phyloP scores from a whole-genome alignment of 2,888 invertebrate species.

The Sphinx pinastri region DNA sequence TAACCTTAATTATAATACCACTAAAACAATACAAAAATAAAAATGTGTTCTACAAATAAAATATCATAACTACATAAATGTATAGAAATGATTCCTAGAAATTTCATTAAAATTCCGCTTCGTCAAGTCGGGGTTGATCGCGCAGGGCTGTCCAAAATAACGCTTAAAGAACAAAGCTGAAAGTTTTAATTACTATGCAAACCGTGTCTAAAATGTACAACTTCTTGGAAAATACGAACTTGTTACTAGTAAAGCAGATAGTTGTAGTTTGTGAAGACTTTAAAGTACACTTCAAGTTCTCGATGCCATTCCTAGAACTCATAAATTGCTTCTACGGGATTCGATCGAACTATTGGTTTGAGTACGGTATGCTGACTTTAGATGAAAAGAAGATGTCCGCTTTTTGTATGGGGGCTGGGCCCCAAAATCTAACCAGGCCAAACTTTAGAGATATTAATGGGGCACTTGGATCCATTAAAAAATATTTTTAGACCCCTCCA shows the following conservation, averaged over 20 bases:
- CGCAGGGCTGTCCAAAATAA: slow-evolving; percentile 57
- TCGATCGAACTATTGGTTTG: not conserved
- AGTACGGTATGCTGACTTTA: not conserved
- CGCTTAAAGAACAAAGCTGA: slow-evolving; percentile 10
- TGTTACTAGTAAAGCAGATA: slow-evolving; percentile 11
- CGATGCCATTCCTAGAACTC: not conserved
- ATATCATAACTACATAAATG: slow-evolving; percentile 39
- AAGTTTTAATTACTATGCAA: slow-evolving; percentile 15
- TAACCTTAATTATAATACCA: too few species aligned
- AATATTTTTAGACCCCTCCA: too few species aligned
- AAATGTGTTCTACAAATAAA: slow-evolving; percentile 8
- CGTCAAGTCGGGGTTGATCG: slow-evolving; percentile 64
- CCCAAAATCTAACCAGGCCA: too few species aligned
- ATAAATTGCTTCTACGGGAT: not conserved
- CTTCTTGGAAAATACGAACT: slow-evolving; percentile 14
- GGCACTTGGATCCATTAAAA: too few species aligned
- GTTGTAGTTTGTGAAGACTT: slow-evolving; percentile 5
- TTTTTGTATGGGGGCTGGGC: too few species aligned
- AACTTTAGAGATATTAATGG: too few species aligned
- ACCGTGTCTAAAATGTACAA: not conserved
- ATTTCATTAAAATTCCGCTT: slow-evolving; percentile 79
- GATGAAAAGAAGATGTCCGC: too few species aligned
- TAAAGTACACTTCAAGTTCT: not conserved
- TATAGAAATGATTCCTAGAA: slow-evolving; percentile 70
- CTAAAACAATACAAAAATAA: not conserved